These are phyloP conservation scores for Catagonus wagneri DNA, from an alignment of 2,113 vertebrate species.

Conservation along the genomic window DNA sequence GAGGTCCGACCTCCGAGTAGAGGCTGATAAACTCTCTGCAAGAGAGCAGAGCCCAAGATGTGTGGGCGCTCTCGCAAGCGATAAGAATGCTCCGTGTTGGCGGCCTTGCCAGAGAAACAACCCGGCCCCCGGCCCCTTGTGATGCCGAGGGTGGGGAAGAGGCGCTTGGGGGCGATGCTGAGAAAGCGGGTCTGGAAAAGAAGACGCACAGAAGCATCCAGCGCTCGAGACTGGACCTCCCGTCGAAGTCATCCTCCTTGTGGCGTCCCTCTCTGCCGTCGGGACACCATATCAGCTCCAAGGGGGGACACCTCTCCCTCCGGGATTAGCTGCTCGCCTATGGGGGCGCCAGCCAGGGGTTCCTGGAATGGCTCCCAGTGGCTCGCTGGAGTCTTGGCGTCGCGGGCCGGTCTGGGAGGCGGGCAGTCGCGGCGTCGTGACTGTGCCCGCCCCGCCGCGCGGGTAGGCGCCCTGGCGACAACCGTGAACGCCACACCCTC, in stretches of 20 bases:
- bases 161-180: no score
- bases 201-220: not conserved
- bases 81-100: no score
- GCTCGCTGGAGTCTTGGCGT: not conserved
- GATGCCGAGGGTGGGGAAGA: not conserved
- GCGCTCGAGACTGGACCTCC: not conserved
- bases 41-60: not conserved
- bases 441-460: slow-evolving; percentile 26
- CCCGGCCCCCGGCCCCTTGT: not conserved
- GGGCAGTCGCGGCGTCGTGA: slow-evolving; percentile 55
- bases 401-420: not conserved
- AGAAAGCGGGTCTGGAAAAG: not conserved
- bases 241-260: not conserved
- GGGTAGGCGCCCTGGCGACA: slow-evolving; percentile 27
- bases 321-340: not conserved
- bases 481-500: slow-evolving; percentile 71
- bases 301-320: not conserved
- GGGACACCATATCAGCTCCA: not conserved
- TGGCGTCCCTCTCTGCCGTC: not conserved
- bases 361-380: not conserved
- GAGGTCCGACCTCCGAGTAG: not conserved
- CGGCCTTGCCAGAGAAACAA: not conserved
- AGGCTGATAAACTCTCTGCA: not conserved
- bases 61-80: not conserved
- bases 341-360: not conserved